Percentiles rank a stretch among this genome's conserved stretches.
Conservation (phyloP, 2,888 invertebrate species). For the Gandaritis pyraliata region DNA sequence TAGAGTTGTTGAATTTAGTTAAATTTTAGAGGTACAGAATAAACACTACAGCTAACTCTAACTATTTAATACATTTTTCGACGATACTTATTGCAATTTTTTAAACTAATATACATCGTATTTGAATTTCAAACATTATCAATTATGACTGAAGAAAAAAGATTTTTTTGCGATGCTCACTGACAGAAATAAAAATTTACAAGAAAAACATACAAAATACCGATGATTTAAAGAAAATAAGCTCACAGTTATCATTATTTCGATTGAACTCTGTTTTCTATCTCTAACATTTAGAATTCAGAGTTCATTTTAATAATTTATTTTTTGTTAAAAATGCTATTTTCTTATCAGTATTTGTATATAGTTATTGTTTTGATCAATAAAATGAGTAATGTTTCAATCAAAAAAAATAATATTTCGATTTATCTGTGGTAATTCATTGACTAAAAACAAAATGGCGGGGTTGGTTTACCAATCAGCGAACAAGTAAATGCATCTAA, state of each 20-base stretch:
- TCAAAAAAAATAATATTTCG: too few relatives aligned
- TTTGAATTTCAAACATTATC: not conserved
- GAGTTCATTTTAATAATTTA: too few relatives aligned
- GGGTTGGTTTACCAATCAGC: not conserved
- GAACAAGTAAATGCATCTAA: not conserved
- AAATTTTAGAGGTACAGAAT: not conserved
- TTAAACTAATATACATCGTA: conserved; percentile 18
- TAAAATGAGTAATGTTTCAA: too few relatives aligned
- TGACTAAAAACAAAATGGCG: not conserved
- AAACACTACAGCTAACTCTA: not conserved
- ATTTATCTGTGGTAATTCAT: not conserved
- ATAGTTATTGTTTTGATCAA: too few relatives aligned
- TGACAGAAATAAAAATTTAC: not conserved
- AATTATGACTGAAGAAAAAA: conserved; percentile 11
- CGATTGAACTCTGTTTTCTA: too few relatives aligned
- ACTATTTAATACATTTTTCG: conserved; percentile 12
- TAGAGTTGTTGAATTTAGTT: not conserved
- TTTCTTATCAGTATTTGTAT: too few relatives aligned
- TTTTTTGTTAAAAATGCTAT: too few relatives aligned
- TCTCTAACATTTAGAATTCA: too few relatives aligned
- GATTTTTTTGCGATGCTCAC: conserved; percentile 36
- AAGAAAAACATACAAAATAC: too few relatives aligned
- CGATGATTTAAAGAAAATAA: too few relatives aligned
- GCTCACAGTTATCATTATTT: too few relatives aligned
- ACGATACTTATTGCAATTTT: conserved; percentile 27